A percentile compares a stretch with the other conserved stretches of the same genome.
phyloP scores from a whole-genome alignment of 2,797 vertebrate genomes.

The Arnoldichthys spilopterus region DNA sequence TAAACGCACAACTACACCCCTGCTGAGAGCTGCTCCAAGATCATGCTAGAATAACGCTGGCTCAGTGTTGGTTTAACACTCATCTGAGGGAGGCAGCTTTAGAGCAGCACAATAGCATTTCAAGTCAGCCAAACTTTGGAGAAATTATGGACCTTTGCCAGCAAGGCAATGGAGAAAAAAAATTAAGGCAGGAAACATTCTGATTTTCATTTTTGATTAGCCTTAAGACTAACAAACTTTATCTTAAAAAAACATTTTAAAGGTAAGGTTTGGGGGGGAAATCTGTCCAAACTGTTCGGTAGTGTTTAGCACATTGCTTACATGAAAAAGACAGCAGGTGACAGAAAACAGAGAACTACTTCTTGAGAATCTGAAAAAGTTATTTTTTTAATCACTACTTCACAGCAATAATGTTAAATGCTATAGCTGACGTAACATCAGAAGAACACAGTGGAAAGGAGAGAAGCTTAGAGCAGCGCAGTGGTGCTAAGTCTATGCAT shows the following conservation, averaged over 20 bases:
- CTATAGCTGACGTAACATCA: conserved; percentile 11
- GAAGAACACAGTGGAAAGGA: neutral
- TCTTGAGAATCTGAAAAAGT: neutral
- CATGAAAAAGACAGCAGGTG: too few relatives aligned
- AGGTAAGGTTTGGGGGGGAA: neutral
- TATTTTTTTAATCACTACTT: neutral
- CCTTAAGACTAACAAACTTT: neutral
- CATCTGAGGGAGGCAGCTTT: conserved; percentile 34
- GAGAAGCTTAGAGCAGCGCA: conserved; percentile 9
- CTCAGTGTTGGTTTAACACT: conserved; percentile 54
- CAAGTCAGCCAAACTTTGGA: conserved; percentile 31
- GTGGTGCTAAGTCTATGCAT: conserved; percentile 4
- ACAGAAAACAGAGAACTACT: neutral
- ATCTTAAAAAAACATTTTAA: neutral
- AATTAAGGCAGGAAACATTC: neutral
- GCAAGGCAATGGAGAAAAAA: neutral
- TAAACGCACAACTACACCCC: conserved; percentile 49
- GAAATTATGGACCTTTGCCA: conserved; percentile 12
- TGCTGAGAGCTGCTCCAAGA: conserved; percentile 48
- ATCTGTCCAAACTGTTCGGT: neutral
- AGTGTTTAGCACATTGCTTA: neutral
- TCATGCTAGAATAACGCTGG: conserved; percentile 48
- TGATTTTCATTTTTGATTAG: neutral
- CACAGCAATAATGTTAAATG: neutral
- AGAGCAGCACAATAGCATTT: conserved; percentile 33